These are phyloP conservation scores for Cephus rjabovi DNA, from an alignment of 2,888 invertebrate species.

Conservation along the genomic window DNA sequence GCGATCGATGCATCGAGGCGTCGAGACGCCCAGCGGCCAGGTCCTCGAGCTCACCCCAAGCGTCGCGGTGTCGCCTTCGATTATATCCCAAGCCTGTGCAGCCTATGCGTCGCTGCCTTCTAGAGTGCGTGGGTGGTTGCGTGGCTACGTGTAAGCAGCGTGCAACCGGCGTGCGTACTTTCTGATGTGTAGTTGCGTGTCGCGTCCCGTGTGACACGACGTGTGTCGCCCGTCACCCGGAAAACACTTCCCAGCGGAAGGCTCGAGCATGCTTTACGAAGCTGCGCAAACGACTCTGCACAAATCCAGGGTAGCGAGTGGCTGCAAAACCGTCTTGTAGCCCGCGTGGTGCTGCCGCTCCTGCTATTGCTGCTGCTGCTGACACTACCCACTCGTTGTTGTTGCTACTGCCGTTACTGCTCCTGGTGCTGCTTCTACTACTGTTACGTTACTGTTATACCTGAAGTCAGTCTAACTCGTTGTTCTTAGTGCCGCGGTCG, in stretches of 20 bases:
- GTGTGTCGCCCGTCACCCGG: constrained; percentile 32
- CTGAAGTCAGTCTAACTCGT: background rate
- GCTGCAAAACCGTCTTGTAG: constrained; percentile 7
- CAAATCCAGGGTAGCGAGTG: constrained; percentile 14
- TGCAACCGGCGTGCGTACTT: background rate
- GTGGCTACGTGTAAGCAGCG: background rate
- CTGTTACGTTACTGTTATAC: background rate
- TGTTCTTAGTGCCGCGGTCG: constrained; percentile 1
- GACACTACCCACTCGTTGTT: background rate
- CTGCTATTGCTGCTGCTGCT: background rate
- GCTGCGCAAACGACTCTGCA: constrained; percentile 26
- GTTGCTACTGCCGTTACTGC: background rate
- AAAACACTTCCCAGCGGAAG: constrained; percentile 26
- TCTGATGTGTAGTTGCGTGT: constrained; percentile 12
- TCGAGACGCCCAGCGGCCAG: constrained; percentile 52
- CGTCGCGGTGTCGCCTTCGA: constrained; percentile 18
- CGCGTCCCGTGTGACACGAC: constrained; percentile 31
- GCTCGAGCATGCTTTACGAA: constrained; percentile 24
- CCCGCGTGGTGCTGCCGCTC: constrained; percentile 1
- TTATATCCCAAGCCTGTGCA: background rate
- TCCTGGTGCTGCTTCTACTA: background rate
- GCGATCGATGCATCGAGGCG: constrained; percentile 60
- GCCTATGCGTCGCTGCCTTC: constrained; percentile 19
- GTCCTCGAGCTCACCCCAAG: constrained; percentile 49
- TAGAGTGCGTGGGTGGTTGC: background rate